Base-by-base conservation (phyloP, 2,888 invertebrate genomes). In the Chaetogeoica ovagalla region DNA sequence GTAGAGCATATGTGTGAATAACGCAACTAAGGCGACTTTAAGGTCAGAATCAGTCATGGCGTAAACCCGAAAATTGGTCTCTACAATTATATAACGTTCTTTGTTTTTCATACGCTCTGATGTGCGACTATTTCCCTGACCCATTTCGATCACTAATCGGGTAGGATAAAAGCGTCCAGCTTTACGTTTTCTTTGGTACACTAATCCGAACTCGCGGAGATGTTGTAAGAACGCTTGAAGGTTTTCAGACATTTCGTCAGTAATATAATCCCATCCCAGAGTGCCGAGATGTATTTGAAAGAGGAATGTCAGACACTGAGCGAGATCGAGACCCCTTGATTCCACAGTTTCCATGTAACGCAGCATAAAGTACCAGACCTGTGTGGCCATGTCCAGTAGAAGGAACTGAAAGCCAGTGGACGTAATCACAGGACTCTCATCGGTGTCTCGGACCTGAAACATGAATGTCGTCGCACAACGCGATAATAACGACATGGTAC, bases 321-420 rank as follows among this genome's bases (percentile, higher is more conserved):
- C 94, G 3, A 97, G 89, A 86, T 93, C 93, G 83, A 97, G 89
- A 15, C 94, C 94, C 82, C 95, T 89, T 83, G 92, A 91, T 87
- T 95, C 94, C 9, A 96, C 94, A 0, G 96, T 96, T 85, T 96
- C 96, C 83, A 98, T 88, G 87, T 98, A 98, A 86, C 97, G 96
- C 43, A 98, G 90, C 85, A 99, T 92, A 87, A 99, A 99, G 86
- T 96, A 93, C 98, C 98, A 99, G 60, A 99, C 93, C 89, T 97
- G 97, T 66, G 96, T 93, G 15, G 95, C 92, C 0, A 96, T 94
- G 86, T 97, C 97, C 82, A 98, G 88, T 37, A 99, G 89, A 30
- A 99, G 88, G 87, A 99, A 99, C 87, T 99, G 98, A 87, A 99
- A 99, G 0, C 99, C 99, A 83, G 95, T 94, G 83, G 94, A 91